Evolutionary conservation across 2,888 invertebrate species (phyloP).

Genomic region (Lutraria lutraria): DNA sequence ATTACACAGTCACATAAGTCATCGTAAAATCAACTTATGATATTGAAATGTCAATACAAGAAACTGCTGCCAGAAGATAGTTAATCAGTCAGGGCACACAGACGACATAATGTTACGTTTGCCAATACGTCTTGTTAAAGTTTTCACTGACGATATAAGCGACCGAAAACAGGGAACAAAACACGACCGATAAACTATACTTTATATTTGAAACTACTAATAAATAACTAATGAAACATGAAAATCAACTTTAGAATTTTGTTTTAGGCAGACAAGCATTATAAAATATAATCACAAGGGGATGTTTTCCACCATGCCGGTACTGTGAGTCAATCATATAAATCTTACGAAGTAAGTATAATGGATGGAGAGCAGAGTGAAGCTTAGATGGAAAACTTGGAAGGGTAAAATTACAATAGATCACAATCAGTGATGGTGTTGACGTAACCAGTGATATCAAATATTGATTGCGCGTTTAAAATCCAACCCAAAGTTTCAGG

Average conservation of each 20-base stretch:
- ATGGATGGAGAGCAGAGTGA: no score
- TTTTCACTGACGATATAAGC: background rate
- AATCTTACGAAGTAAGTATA: no score
- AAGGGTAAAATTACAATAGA: no score
- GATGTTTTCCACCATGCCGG: background rate
- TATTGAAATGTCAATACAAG: constrained; percentile 15
- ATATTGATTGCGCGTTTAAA: no score
- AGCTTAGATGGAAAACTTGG: no score
- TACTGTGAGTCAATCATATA: background rate
- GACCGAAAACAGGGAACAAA: background rate
- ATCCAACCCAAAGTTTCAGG: no score
- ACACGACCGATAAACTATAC: background rate
- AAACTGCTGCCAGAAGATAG: background rate
- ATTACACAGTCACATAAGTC: background rate
- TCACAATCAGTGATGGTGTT: no score
- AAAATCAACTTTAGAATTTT: background rate
- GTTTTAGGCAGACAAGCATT: background rate
- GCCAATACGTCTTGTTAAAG: constrained; percentile 13
- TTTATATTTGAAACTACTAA: background rate
- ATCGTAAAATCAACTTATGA: background rate
- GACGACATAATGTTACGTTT: background rate
- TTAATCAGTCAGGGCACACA: background rate
- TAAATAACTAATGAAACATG: constrained; percentile 3
- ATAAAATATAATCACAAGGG: background rate
- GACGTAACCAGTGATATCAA: no score